A percentile compares a stretch with the other conserved stretches of the same genome.
These are phyloP conservation scores for Sipha maydis DNA, from an alignment of 2,888 invertebrate genomes.

Conservation along the genomic window DNA sequence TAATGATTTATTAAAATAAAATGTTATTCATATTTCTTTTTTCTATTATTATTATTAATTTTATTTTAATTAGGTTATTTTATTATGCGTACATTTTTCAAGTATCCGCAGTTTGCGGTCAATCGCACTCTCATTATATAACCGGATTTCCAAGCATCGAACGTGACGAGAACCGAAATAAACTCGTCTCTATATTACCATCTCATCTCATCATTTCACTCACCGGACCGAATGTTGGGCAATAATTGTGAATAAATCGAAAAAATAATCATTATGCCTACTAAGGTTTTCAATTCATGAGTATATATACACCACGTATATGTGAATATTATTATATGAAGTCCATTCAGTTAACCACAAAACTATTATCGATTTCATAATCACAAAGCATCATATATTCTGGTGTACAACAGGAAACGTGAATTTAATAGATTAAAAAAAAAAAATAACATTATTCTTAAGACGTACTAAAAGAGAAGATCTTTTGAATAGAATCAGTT, in stretches of 20 bases:
- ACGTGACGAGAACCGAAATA: slow-evolving; percentile 29
- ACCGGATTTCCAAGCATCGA: slow-evolving; percentile 45
- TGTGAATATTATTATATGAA: not conserved
- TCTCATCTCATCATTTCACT: slow-evolving; percentile 11
- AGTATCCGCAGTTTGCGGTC: not conserved
- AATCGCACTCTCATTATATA: not conserved
- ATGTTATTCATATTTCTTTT: not conserved
- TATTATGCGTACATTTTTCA: not conserved
- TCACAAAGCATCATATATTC: slow-evolving; percentile 21
- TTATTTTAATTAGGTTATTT: not conserved
- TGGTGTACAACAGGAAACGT: not conserved
- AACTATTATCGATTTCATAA: slow-evolving; percentile 23
- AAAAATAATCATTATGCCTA: not conserved
- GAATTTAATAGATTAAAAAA: not conserved
- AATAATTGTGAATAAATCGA: slow-evolving; percentile 23
- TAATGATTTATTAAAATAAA: not conserved
- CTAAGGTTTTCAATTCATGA: not conserved
- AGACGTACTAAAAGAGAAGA: not conserved
- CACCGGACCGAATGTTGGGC: slow-evolving; percentile 9
- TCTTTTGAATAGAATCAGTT: not conserved
- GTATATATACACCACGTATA: not conserved
- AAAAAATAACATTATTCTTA: not conserved
- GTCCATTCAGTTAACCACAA: slow-evolving; percentile 21
- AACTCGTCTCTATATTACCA: not conserved
- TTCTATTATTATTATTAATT: not conserved